Percentiles rank a stretch among this genome's conserved stretches.
These are phyloP conservation scores for Erebia ligea DNA, from an alignment of 2,888 invertebrate genomes.

Conservation along the genomic window DNA sequence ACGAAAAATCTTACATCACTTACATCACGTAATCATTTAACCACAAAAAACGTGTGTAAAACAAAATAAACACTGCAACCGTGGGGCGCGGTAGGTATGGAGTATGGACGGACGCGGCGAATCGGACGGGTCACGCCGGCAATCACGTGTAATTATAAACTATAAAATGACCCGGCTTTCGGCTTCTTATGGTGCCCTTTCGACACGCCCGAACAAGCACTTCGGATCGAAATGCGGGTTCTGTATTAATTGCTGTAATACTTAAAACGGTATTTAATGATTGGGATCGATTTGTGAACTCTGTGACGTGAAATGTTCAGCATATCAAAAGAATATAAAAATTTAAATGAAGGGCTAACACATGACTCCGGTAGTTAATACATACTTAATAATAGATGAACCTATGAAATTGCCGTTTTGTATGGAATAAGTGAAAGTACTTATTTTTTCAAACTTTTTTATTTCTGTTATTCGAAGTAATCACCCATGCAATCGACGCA, in stretches of 20 bases:
- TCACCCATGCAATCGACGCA: too few species aligned
- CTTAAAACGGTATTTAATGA: conserved; percentile 25
- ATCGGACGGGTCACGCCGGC: conserved; percentile 66
- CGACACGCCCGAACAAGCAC: conserved; percentile 60
- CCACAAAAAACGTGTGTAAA: conserved; percentile 31
- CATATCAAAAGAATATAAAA: conserved; percentile 1
- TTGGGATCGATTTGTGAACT: conserved; percentile 17
- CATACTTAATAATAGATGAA: too few species aligned
- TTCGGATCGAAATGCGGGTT: conserved; percentile 49
- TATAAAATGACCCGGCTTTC: conserved; percentile 77
- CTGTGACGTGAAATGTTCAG: conserved; percentile 15
- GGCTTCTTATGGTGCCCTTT: conserved; percentile 78
- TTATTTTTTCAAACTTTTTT: too few species aligned
- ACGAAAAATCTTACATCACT: conserved; percentile 6
- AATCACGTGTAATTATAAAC: conserved; percentile 80
- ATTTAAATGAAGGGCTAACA: not conserved
- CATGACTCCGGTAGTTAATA: not conserved
- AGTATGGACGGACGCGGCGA: conserved; percentile 55
- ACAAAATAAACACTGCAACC: conserved; percentile 50
- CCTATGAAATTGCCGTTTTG: too few species aligned
- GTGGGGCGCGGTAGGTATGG: conserved; percentile 40
- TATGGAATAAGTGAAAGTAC: too few species aligned
- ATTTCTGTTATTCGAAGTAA: too few species aligned
- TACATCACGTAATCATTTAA: not conserved
- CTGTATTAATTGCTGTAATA: conserved; percentile 49